Evolutionary conservation across 2,113 vertebrate species (phyloP).

Genomic region (Lanius collurio): DNA sequence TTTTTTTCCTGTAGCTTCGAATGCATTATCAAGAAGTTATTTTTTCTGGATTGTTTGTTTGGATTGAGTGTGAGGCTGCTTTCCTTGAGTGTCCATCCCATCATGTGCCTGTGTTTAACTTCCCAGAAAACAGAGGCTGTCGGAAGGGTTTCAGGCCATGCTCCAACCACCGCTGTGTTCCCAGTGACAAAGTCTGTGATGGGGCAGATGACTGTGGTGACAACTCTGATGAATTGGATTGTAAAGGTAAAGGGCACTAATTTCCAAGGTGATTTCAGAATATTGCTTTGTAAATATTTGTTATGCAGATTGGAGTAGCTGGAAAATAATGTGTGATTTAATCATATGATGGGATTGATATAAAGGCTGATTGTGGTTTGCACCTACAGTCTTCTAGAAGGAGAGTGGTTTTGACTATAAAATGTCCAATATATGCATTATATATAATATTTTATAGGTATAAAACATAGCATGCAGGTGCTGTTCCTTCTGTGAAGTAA

Average conservation of each 20-base stretch:
- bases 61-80: background rate
- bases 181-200: conserved; percentile 86
- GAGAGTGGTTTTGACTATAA: background rate
- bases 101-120: background rate
- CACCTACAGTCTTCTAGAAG: background rate
- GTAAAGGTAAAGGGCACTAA: conserved; percentile 83
- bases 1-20: background rate
- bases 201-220: conserved; percentile 94
- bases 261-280: background rate
- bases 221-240: conserved; percentile 91
- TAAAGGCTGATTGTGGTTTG: background rate
- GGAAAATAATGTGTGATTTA: background rate
- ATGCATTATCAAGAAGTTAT: background rate
- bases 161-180: conserved; percentile 87
- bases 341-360: background rate
- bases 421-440: background rate
- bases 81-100: background rate
- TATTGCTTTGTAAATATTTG: background rate
- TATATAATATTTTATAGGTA: background rate
- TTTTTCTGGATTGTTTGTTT: background rate
- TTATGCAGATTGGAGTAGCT: background rate
- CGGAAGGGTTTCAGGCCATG: conserved; percentile 87
- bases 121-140: conserved; percentile 91
- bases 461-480: background rate
- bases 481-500: background rate